Evolutionary conservation across 2,113 vertebrate species (phyloP), one percentile per base, ranked within the genome.

Genomic region (Atractosteus spatula): DNA sequence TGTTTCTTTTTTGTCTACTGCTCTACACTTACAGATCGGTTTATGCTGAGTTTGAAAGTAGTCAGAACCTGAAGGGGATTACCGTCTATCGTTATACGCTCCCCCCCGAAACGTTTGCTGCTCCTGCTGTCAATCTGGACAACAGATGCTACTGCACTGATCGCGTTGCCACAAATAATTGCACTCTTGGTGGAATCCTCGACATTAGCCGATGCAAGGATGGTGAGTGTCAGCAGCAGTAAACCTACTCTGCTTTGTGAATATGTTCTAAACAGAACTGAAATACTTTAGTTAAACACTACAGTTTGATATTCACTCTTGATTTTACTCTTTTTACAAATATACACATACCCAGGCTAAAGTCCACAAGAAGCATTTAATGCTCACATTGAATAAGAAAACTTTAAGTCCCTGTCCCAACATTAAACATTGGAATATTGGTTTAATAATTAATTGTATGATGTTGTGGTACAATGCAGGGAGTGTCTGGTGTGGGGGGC

Each of bases 101-200:
- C 54, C 89, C 88, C n/a, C 4, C 82, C 0, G 59, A 78, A 4
- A 94, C 95, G 0, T 87, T 99, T 69, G 96, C 93, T 0, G 88
- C 97, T 0, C 95, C 95, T 0, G 0, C 5, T 0, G 72, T 78
- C 43, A 97, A 96, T 8, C 82, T 80, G 42, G 94, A 94, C 8
- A 99, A 99, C 71, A 69, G 74, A 0, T 99, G 97, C 42, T 99
- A 87, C 88, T 98, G 97, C 70, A 90, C 3, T 0, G 75, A 96
- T 0, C 0, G 0, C 0, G 0, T 14, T 0, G 3, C 85, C 74
- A 93, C 92, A 62, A 70, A 76, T 12, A 94, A 98, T 69, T 99
- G 96, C 83, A 94, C 92, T 0, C 0, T 82, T 5, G 94, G 85
- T 0, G 97, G 97, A 74, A 86, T 92, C 0, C 81, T 99, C 72